These are phyloP conservation scores for Gila robusta DNA, from an alignment of 2,797 vertebrate species.

Conservation along the genomic window DNA sequence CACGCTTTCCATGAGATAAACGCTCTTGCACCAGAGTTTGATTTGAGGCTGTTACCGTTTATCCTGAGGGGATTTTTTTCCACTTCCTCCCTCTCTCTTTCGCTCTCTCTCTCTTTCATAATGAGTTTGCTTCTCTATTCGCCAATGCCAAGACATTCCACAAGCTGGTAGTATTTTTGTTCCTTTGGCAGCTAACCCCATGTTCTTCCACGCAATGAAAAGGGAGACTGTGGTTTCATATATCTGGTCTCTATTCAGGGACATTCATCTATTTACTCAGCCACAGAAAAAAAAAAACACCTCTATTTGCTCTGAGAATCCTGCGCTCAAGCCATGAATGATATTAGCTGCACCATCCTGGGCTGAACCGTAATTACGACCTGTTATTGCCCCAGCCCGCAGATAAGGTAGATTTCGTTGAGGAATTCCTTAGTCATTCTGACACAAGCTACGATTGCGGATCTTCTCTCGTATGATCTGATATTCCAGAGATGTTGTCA, in stretches of 20 bases:
- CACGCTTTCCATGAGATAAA: slow-evolving; percentile 65
- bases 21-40: slow-evolving; percentile 65
- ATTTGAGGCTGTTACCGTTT: slow-evolving; percentile 70
- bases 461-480: slow-evolving; percentile 18
- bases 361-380: slow-evolving; percentile 73
- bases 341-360: slow-evolving; percentile 62
- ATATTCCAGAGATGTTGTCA: slow-evolving; percentile 32
- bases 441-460: slow-evolving; percentile 40
- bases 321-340: slow-evolving; percentile 63
- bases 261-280: slow-evolving; percentile 62
- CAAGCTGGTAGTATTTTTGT: slow-evolving; percentile 69
- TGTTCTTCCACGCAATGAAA: slow-evolving; percentile 64
- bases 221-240: slow-evolving; percentile 67
- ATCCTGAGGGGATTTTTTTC: slow-evolving; percentile 52
- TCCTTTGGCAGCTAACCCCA: slow-evolving; percentile 61
- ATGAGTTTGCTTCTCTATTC: slow-evolving; percentile 66
- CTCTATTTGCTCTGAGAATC: slow-evolving; percentile 51
- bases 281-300: slow-evolving; percentile 53
- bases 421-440: slow-evolving; percentile 75
- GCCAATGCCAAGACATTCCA: slow-evolving; percentile 74
- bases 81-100: slow-evolving; percentile 55
- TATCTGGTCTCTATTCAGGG: slow-evolving; percentile 68
- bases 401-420: slow-evolving; percentile 77
- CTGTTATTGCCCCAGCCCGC: slow-evolving; percentile 70
- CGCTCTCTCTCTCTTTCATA: slow-evolving; percentile 51